Evolutionary conservation across 2,113 vertebrate genomes (phyloP).

Genomic region (Romanogobio albipinnatus): DNA sequence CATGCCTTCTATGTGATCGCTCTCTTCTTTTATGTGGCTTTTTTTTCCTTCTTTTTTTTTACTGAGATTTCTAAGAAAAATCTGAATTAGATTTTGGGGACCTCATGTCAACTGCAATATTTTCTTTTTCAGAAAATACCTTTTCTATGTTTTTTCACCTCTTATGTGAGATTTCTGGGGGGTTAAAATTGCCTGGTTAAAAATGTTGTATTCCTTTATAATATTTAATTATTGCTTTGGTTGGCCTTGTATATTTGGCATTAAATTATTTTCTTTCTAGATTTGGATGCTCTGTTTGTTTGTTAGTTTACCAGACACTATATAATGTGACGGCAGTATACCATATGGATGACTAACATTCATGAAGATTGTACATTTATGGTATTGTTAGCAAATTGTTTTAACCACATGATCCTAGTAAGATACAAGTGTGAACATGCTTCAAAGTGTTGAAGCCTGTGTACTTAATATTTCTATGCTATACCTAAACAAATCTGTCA

Average conservation of each 20-base stretch:
- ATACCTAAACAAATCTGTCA: not conserved
- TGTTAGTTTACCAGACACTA: not conserved
- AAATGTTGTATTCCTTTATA: not conserved
- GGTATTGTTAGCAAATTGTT: not conserved
- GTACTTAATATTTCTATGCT: not conserved
- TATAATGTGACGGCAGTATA: not conserved
- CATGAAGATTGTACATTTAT: not conserved
- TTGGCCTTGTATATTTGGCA: constrained; percentile 12
- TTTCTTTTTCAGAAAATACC: not conserved
- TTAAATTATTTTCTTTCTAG: not conserved
- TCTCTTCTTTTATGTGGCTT: not conserved
- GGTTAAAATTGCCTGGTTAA: not conserved
- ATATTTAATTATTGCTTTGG: not conserved
- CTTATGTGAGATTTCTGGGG: too few relatives aligned
- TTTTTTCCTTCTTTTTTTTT: not conserved
- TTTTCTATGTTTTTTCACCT: not conserved
- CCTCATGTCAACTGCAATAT: not conserved
- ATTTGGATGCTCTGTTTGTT: not conserved
- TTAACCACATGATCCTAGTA: not conserved
- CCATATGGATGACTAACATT: not conserved
- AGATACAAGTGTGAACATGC: not conserved
- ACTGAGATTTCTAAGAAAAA: not conserved
- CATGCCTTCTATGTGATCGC: not conserved
- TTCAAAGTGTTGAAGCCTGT: not conserved
- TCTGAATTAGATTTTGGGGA: not conserved